Percentiles rank a stretch among this genome's conserved stretches.
Conservation (phyloP, 1,140 invertebrate species). For the Drosophila varians region DNA sequence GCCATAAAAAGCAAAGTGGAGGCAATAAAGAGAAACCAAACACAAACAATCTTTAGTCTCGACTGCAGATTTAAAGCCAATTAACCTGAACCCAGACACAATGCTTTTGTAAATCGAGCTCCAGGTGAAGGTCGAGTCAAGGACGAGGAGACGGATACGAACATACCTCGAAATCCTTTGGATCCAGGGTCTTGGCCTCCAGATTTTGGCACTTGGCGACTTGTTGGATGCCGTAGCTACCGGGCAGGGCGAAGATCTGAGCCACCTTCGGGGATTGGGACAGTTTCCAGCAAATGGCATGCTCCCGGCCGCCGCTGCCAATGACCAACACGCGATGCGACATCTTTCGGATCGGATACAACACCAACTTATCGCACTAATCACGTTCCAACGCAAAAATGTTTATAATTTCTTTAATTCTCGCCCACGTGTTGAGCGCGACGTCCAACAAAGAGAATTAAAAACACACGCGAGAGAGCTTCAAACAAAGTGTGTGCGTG, state of each 20-base stretch:
- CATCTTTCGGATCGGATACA: slow-evolving; percentile 47
- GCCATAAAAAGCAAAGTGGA: slow-evolving; percentile 36
- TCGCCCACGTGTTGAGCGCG: slow-evolving; percentile 60
- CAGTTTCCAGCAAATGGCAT: slow-evolving; percentile 96
- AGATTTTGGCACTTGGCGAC: slow-evolving; percentile 87
- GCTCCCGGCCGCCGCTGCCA: slow-evolving; percentile 97
- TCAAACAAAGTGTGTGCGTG: neutral
- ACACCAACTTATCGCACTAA: slow-evolving; percentile 10
- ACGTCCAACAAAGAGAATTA: slow-evolving; percentile 3
- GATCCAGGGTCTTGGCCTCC: slow-evolving; percentile 84
- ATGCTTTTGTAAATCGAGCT: slow-evolving; percentile 28
- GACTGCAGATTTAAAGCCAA: slow-evolving; percentile 16
- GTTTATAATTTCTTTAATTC: slow-evolving; percentile 18
- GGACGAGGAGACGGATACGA: slow-evolving; percentile 69
- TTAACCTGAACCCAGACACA: neutral
- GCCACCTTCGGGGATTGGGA: slow-evolving; percentile 90
- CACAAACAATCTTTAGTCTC: neutral
- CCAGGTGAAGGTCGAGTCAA: slow-evolving; percentile 52
- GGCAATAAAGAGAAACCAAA: slow-evolving; percentile 12
- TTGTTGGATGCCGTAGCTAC: slow-evolving; percentile 93
- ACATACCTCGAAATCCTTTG: slow-evolving; percentile 89
- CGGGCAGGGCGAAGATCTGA: slow-evolving; percentile 92
- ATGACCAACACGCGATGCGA: slow-evolving; percentile 90
- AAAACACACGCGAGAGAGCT: slow-evolving; percentile 20
- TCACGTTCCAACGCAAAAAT: slow-evolving; percentile 48